Evolutionary conservation across 2,113 vertebrate genomes (phyloP).

Genomic region (Trachemys scripta): DNA sequence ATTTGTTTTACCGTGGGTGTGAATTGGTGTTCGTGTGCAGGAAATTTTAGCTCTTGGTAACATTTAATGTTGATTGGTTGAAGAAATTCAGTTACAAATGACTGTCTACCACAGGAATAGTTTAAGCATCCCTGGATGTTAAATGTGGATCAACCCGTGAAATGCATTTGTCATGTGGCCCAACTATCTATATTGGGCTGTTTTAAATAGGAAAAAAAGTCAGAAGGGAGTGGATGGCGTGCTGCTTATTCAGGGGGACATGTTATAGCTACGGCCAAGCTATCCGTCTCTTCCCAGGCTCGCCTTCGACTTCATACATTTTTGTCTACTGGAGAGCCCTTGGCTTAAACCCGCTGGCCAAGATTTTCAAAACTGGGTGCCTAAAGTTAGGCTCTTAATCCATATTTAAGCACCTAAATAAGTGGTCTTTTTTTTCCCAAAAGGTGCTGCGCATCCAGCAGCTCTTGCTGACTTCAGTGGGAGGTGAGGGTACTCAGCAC

Average conservation of each 20-base stretch:
- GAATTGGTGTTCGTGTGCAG: not conserved
- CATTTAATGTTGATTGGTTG: not conserved
- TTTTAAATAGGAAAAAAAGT: not conserved
- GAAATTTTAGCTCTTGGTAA: not conserved
- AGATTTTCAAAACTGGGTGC: not conserved
- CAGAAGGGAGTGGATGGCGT: not conserved
- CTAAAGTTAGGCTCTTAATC: not conserved
- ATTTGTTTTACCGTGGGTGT: not conserved
- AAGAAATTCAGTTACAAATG: not conserved
- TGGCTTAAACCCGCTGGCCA: not conserved
- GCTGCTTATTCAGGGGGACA: not conserved
- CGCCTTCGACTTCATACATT: not conserved
- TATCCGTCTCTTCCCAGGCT: not conserved
- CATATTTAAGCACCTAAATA: not conserved
- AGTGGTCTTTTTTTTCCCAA: not conserved
- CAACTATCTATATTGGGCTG: not conserved
- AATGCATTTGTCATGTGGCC: not conserved
- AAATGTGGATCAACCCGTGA: not conserved
- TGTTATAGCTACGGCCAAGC: not conserved
- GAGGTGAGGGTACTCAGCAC: not conserved
- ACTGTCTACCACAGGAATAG: not conserved
- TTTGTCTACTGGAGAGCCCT: not conserved
- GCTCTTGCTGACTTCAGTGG: not conserved
- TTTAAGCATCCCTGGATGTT: not conserved
- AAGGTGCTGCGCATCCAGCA: fast-evolving